phyloP scores from a whole-genome alignment of 2,113 vertebrate genomes.

The Pterocles gutturalis region DNA sequence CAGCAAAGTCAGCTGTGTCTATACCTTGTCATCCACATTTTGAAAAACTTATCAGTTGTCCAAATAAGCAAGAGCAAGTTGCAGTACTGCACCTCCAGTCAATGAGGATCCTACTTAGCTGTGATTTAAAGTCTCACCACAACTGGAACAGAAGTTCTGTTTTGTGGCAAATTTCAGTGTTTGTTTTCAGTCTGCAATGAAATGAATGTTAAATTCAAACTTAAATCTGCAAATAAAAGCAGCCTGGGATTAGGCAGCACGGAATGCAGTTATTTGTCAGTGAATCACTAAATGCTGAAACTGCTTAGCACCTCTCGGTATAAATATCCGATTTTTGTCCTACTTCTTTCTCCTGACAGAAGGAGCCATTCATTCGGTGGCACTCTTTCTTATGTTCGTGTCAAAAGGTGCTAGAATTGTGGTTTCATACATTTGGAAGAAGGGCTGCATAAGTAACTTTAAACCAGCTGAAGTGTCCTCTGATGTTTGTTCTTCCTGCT shows the following conservation, averaged over 20 bases:
- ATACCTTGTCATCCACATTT: not conserved
- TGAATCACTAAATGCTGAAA: not conserved
- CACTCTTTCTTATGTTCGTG: not conserved
- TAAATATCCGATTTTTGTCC: not conserved
- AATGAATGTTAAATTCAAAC: not conserved
- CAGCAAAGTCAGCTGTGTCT: not conserved
- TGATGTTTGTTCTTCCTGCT: not conserved
- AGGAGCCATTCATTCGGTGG: not conserved
- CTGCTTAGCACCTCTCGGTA: not conserved
- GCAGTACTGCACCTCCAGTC: not conserved
- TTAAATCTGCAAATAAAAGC: not conserved
- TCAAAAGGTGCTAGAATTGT: not conserved
- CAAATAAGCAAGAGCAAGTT: not conserved
- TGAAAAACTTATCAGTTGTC: not conserved
- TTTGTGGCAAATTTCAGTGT: not conserved
- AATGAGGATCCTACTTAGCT: not conserved
- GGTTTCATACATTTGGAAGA: not conserved
- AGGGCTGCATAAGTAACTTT: rapidly evolving
- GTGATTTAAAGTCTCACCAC: not conserved
- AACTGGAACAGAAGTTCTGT: not conserved
- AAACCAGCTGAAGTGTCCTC: not conserved
- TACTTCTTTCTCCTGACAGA: not conserved
- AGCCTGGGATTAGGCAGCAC: not conserved
- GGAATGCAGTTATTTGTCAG: not conserved
- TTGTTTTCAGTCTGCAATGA: not conserved